Base-by-base conservation (phyloP, 2,797 vertebrate species). In the Tragopan temminckii region DNA sequence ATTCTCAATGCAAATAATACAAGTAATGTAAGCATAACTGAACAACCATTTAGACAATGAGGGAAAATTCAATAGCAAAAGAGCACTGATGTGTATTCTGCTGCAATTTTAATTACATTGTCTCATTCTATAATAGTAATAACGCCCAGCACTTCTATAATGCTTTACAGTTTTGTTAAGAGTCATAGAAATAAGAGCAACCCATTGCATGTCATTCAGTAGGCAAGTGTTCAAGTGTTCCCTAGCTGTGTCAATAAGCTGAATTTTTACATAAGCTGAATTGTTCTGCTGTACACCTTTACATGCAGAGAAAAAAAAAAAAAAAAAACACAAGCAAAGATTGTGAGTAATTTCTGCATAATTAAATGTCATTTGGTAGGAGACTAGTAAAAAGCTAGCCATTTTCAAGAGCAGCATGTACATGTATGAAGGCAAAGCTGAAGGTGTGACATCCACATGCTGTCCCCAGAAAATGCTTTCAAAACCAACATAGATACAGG, bases 1-100 rank as follows among this genome's bases (percentile, higher is more conserved):
- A 82, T 95, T 88, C 63, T 95, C 92, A 96, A 94, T 96, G 80
- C 95, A 97, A 95, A 91, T 90, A 94, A 94, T 87, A 25, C 78
- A 89, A 94, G 84, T 80, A 80, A 80, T 40, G 20, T 48, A 94
- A 92, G 71, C 46, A 48, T 82, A 96, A 89, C 42, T 33, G 52
- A 95, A 70, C 7, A 19, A 92, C 93, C 74, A 62, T 85, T 97
- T 95, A 90, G 95, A 95, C 69, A 94, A 57, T 78, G 11, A 82
- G 78, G 94, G 80, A 95, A 95, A 97, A 93, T 67, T 52, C 75
- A 93, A 75, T 43, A 95, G 85, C 76, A 84, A 95, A 86, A 95
- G 95, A 50, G 38, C 88, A 83, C 66, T 85, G 71, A 90, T 96
- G 90, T 86, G 91, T 86, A 93, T 95, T 97, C 58, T 71, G 61